Conservation (phyloP, 2,113 vertebrate species). For the Notarius quadriscutis region DNA sequence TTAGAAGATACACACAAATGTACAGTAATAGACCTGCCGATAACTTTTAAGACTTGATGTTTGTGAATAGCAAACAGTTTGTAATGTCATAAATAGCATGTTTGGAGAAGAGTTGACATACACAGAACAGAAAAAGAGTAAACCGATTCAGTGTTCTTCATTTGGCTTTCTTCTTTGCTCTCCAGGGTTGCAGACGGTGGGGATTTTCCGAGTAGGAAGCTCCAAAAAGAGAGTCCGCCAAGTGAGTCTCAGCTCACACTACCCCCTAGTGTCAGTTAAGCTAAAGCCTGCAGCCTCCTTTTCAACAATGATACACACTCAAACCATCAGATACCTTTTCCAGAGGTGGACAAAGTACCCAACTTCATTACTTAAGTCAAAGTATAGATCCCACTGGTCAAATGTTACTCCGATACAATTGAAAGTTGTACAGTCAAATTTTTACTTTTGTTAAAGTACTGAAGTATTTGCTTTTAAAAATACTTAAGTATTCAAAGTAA, state of each 20-base stretch:
- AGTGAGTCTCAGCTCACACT: slow-evolving; percentile 68
- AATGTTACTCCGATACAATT: no score
- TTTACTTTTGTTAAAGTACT: no score
- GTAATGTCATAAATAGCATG: neutral
- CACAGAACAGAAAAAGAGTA: neutral
- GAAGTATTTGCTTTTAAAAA: no score
- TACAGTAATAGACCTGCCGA: neutral
- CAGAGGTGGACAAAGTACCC: no score
- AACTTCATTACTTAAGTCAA: no score
- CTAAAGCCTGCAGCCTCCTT: neutral
- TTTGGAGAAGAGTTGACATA: neutral
- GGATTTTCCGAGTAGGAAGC: slow-evolving; percentile 88
- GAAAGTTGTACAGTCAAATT: no score
- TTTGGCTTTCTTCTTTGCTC: neutral
- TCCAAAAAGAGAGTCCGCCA: slow-evolving; percentile 86
- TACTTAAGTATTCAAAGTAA: no score
- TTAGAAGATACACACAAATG: neutral
- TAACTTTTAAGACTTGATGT: neutral
- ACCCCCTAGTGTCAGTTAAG: slow-evolving; percentile 20
- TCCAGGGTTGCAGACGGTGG: slow-evolving; percentile 85
- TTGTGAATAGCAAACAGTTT: neutral
- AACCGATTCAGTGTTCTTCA: neutral
- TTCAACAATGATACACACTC: no score
- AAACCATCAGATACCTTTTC: neutral
- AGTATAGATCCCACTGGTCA: no score